Evolutionary conservation across 37 sponge, comb jelly and placozoan species (phyloP), one percentile per base, ranked within the genome.

Genomic region (Spongia lamella): DNA sequence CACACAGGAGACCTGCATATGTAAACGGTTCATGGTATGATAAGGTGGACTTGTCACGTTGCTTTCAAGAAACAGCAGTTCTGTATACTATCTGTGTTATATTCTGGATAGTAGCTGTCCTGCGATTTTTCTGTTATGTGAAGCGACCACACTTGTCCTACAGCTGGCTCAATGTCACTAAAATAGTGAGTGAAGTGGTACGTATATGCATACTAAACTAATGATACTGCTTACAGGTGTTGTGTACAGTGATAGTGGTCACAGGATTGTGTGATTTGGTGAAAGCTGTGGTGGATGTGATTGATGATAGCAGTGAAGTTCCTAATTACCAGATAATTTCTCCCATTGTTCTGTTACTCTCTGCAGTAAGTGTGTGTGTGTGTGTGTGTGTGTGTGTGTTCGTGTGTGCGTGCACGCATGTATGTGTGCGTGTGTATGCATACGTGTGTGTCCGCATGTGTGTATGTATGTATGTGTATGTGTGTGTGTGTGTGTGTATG

Each of bases 21-120:
- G 5, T 43, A 43, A 9, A 43, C 47, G 47, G 9, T 43, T 13
- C 5, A 5, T 43, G 38, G n/a, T 62, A 75, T 65, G 84, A 76
- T 58, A 51, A 64, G 61, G 78, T 77, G 38, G 89, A 88, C 49
- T 35, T 92, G 21, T 58, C 84, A 21, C 81, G 78, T 38, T 92
- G 92, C 49, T 92, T 92, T 56, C 79, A 92, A 53, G 92, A 92
- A 72, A 77, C 81, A 22, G 85, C 61, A 22, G 26, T 88, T 33
- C 54, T 90, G 32, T 73, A 71, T 52, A 62, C 31, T 38, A 72
- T 90, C 27, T 43, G 61, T 39, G 27, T 81, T 9, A 7, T 85
- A 43, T 81, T 90, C 76, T 75, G 68, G 76, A 0, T 81, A 2
- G n/a, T 85, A 16, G 78, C 81, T 13, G 63, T 51, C 1, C 25